A percentile compares a stretch with the other conserved stretches of the same genome.
Conservation (phyloP, 2,888 invertebrate species). For the Drosophila nr. perissopoda region DNA sequence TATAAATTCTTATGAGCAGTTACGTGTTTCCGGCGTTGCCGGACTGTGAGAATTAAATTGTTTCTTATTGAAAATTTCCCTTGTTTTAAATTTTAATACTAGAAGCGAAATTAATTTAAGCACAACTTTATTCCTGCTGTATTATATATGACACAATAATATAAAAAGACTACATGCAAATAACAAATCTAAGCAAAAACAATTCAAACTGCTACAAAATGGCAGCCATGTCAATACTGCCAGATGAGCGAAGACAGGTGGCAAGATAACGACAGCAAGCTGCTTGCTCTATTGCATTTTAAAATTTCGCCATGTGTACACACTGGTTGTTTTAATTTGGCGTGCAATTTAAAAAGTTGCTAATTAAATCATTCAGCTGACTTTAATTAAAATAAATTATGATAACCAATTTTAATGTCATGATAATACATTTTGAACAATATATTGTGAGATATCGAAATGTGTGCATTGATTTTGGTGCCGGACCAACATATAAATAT, state of each 20-base stretch:
- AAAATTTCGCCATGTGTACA: not conserved
- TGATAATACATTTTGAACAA: not conserved
- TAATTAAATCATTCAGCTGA: conserved; percentile 32
- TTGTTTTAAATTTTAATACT: not conserved
- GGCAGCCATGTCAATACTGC: conserved; percentile 10
- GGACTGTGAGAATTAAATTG: not conserved
- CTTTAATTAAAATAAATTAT: conserved; percentile 34
- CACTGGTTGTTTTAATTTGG: conserved; percentile 5
- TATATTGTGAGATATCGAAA: not conserved
- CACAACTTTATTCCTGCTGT: not conserved
- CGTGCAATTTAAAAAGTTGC: conserved; percentile 1
- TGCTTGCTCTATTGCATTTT: conserved; percentile 7
- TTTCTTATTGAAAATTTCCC: not conserved
- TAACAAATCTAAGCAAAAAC: not conserved
- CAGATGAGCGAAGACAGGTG: not conserved
- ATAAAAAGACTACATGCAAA: not conserved
- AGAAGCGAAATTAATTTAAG: not conserved
- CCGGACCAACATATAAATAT: not conserved
- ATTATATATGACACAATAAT: not conserved
- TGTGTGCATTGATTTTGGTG: conserved; percentile 32
- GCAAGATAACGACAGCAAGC: not conserved
- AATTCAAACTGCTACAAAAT: not conserved
- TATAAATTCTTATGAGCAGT: not conserved
- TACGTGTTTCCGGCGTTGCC: not conserved
- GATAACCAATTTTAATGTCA: conserved; percentile 2